phyloP scores from a whole-genome alignment of 2,797 vertebrate genomes.

The Pempheris klunzingeri region DNA sequence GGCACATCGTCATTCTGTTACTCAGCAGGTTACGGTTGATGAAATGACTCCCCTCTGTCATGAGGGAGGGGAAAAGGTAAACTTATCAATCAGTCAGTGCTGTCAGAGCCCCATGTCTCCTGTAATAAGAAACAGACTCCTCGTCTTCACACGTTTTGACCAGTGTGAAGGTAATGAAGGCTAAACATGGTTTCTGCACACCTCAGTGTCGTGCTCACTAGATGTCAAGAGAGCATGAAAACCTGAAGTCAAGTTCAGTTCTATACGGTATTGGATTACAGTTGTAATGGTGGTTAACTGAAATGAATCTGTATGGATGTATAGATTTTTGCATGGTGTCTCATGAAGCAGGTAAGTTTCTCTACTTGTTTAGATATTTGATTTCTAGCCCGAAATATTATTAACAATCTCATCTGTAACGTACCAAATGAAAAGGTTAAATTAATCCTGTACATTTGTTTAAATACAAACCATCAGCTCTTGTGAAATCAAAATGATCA shows the following conservation, averaged over 20 bases:
- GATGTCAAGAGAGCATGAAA: slow-evolving; percentile 30
- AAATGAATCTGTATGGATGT: slow-evolving; percentile 31
- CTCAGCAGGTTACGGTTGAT: slow-evolving; percentile 33
- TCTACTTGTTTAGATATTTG: slow-evolving; percentile 28
- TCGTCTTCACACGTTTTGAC: slow-evolving; percentile 58
- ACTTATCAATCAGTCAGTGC: slow-evolving; percentile 81
- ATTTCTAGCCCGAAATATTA: background rate
- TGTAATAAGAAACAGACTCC: slow-evolving; percentile 99
- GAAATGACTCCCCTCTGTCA: slow-evolving; percentile 44
- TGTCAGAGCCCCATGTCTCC: slow-evolving; percentile 85
- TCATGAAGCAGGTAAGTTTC: slow-evolving; percentile 70
- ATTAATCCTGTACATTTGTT: background rate
- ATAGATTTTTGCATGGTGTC: slow-evolving; percentile 38
- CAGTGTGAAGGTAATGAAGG: slow-evolving; percentile 42
- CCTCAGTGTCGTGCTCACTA: slow-evolving; percentile 18
- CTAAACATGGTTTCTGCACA: slow-evolving; percentile 31
- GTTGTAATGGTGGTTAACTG: slow-evolving; percentile 19
- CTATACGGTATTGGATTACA: background rate
- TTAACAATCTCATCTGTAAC: background rate
- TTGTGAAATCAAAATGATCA: background rate
- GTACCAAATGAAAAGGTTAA: background rate
- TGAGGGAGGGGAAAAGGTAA: slow-evolving; percentile 66
- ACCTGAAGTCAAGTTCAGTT: slow-evolving; percentile 26
- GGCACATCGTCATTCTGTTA: slow-evolving; percentile 39
- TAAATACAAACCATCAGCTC: background rate